phyloP scores from a whole-genome alignment of 2,797 vertebrate genomes.

The Myotis findleyi region DNA sequence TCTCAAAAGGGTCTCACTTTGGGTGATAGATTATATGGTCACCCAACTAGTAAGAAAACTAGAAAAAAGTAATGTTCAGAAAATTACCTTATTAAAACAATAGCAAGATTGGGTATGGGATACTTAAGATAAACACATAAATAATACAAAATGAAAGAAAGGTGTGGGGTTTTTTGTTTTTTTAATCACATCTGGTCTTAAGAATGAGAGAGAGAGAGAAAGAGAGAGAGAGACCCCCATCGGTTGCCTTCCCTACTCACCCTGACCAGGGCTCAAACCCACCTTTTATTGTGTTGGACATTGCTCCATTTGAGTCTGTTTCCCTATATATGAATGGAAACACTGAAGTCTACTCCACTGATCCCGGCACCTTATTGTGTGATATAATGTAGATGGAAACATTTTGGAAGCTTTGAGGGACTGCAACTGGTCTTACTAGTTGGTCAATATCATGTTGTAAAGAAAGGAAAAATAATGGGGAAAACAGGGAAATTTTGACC shows the following conservation, averaged over 20 bases:
- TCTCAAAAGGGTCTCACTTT: background rate
- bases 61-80: background rate
- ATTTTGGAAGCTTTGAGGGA: background rate
- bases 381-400: background rate
- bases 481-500: constrained; percentile 11
- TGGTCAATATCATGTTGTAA: background rate
- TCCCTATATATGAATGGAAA: background rate
- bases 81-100: background rate
- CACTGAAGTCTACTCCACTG: background rate
- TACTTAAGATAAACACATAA: background rate
- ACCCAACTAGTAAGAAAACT: background rate
- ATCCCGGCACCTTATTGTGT: background rate
- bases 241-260: background rate
- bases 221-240: background rate
- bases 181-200: background rate
- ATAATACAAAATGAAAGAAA: background rate
- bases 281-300: background rate
- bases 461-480: background rate
- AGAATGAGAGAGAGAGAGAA: background rate
- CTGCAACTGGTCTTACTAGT: background rate
- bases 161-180: background rate
- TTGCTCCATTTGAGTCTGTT: background rate
- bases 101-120: background rate
- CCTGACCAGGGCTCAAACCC: background rate
- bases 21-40: background rate